These are phyloP conservation scores for Phrynocephalus guinanensis DNA, from an alignment of 2,797 vertebrate species.

Conservation along the genomic window DNA sequence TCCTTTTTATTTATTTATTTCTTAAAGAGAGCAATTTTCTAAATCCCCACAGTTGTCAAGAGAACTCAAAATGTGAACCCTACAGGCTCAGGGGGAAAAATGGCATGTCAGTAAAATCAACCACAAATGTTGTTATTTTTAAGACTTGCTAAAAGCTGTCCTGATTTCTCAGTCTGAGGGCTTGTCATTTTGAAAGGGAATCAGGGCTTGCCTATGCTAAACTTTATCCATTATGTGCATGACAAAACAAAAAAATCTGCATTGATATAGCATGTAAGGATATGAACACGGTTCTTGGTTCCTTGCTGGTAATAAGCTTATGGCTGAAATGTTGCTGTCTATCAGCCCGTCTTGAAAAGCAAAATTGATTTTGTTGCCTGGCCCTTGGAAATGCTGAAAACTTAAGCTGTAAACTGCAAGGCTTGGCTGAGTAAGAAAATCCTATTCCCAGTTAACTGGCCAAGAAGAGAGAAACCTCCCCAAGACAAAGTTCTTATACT, in stretches of 20 bases:
- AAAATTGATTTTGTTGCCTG: background rate
- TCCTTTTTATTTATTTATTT: conserved; percentile 8
- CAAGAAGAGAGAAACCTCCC: conserved; percentile 49
- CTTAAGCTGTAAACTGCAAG: conserved; percentile 49
- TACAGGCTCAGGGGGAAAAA: conserved; percentile 3
- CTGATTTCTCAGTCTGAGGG: background rate
- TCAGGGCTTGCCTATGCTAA: conserved; percentile 37
- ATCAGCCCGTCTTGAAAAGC: conserved; percentile 25
- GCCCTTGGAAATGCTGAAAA: conserved; percentile 33
- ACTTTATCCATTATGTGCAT: conserved; percentile 52
- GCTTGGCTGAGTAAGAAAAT: conserved; percentile 48
- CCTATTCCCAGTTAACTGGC: conserved; percentile 36
- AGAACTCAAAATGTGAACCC: conserved; percentile 19
- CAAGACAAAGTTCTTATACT: conserved; percentile 56
- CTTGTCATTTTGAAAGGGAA: background rate
- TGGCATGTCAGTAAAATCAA: conserved; percentile 2
- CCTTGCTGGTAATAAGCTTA: conserved; percentile 24
- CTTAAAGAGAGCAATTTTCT: conserved; percentile 22
- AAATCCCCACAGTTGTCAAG: background rate
- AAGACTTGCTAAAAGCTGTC: background rate
- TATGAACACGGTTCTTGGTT: conserved; percentile 16
- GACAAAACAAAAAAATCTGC: conserved; percentile 43
- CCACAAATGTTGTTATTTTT: background rate
- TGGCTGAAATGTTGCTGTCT: conserved; percentile 9
- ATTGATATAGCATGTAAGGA: conserved; percentile 47